Base-by-base conservation (phyloP, 2,888 invertebrate species). In the Plutella xylostella region DNA sequence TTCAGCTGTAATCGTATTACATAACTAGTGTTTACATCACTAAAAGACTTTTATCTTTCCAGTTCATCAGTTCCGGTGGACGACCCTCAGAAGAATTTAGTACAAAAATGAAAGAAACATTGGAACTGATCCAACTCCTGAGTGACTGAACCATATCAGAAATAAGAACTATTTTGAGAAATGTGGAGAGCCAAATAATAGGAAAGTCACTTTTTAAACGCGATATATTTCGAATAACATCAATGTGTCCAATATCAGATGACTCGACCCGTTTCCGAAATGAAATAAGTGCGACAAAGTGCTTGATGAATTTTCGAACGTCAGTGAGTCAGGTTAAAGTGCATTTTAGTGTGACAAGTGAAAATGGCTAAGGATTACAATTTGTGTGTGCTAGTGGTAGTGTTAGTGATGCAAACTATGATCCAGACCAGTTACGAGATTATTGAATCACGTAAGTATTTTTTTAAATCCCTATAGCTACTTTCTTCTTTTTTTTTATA, bases 381-480 rank as follows among this genome's bases (percentile, higher is more conserved):
- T 60, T 56, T 72, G 52, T 62, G 66, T 52, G 62, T 63, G 51
- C 45, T 71, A 48, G 58, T 72, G 61, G 52, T 60, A 45, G 49
- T 67, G 51, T 25, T 67, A 30, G 63, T 74, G 60, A 47, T 74
- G 31, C 61, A 60, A 53, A 61, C 60, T 45, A 49, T 75, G 55
- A 67, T 79, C 55, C 50, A 62, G 31, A 64, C 56, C 20, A 80
- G 79, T 42, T 58, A 70, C 56, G 80, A 80, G 60, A 75, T 76
- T 28, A 63, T 77, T 50, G 80, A 79, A 55, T 64, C 76, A 51
- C 71, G 80, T 82, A 51, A 79, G 80, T 76, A 49, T 31, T 22
- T 4, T 28, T 4, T n/a, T n/a, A n/a, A n/a, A n/a, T n/a, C n/a
- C n/a, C n/a, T n/a, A n/a, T n/a, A n/a, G n/a, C n/a, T n/a, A n/a